Evolutionary conservation across 2,888 invertebrate species (phyloP).

Genomic region (Napeogenes sylphis): DNA sequence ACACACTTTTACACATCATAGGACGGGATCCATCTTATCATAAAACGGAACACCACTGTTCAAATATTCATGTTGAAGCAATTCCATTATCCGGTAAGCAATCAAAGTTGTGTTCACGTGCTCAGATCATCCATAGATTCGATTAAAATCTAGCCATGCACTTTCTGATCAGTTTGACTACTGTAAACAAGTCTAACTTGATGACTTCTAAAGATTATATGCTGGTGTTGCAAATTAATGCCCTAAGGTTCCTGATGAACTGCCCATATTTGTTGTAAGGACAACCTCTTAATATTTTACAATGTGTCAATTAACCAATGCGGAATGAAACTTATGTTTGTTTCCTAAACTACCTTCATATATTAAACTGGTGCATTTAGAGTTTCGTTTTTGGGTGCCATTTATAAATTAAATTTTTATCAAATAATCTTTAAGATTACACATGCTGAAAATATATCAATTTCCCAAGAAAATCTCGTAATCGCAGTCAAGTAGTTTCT

Average conservation of each 20-base stretch:
- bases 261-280: background rate
- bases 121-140: conserved; percentile 33
- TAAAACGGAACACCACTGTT: background rate
- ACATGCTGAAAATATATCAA: background rate
- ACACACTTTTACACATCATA: background rate
- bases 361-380: too few species aligned
- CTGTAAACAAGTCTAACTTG: conserved; percentile 3
- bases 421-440: too few species aligned
- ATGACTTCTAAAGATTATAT: conserved; percentile 6
- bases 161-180: conserved; percentile 32
- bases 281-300: too few species aligned
- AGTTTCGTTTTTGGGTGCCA: too few species aligned
- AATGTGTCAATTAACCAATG: too few species aligned
- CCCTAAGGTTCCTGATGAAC: background rate
- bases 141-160: conserved; percentile 39
- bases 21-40: background rate
- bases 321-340: too few species aligned
- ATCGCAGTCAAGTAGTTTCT: conserved; percentile 12
- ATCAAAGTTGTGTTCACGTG: conserved; percentile 38
- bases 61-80: conserved; percentile 28
- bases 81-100: conserved; percentile 42
- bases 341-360: too few species aligned
- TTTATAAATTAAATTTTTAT: too few species aligned
- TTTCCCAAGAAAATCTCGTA: background rate
- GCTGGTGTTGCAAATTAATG: background rate